phyloP scores from a whole-genome alignment of 2,888 invertebrate species.

The Schizotus pectinicornis region DNA sequence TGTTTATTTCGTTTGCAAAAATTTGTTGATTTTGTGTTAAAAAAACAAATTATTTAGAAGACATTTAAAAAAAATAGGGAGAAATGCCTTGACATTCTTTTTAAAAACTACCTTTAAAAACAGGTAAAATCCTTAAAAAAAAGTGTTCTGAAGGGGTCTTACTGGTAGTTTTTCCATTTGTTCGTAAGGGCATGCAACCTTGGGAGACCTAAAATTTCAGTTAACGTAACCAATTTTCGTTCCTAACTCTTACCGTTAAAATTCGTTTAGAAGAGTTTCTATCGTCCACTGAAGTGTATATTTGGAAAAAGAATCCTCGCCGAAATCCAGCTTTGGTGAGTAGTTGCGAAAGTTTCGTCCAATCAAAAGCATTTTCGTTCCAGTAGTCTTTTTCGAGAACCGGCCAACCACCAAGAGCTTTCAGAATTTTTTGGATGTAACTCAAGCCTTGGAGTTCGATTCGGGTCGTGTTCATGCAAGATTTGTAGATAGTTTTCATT shows the following conservation, averaged over 20 bases:
- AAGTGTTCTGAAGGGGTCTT: too few species aligned
- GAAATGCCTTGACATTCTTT: too few species aligned
- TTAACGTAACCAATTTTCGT: neutral
- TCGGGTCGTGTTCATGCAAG: conserved; percentile 37
- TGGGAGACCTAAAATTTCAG: conserved; percentile 30
- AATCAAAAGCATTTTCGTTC: conserved; percentile 37
- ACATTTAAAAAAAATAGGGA: too few species aligned
- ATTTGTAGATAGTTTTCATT: conserved; percentile 52
- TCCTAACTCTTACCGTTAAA: conserved; percentile 10
- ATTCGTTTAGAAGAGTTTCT: conserved; percentile 19
- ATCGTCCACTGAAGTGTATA: conserved; percentile 20
- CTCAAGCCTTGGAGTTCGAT: conserved; percentile 26
- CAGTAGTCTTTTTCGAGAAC: conserved; percentile 36
- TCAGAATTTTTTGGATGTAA: conserved; percentile 27
- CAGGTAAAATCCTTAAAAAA: too few species aligned
- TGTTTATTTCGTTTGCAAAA: too few species aligned
- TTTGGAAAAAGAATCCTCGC: conserved; percentile 30
- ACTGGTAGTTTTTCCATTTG: conserved; percentile 19
- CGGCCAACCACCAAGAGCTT: conserved; percentile 43
- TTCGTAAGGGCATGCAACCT: conserved; percentile 24
- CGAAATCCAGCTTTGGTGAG: conserved; percentile 28
- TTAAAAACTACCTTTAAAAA: too few species aligned
- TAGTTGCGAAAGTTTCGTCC: conserved; percentile 30
- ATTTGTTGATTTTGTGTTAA: too few species aligned
- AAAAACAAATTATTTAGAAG: too few species aligned